phyloP scores from a whole-genome alignment of 2,888 invertebrate species.

The Rhingia campestris region DNA sequence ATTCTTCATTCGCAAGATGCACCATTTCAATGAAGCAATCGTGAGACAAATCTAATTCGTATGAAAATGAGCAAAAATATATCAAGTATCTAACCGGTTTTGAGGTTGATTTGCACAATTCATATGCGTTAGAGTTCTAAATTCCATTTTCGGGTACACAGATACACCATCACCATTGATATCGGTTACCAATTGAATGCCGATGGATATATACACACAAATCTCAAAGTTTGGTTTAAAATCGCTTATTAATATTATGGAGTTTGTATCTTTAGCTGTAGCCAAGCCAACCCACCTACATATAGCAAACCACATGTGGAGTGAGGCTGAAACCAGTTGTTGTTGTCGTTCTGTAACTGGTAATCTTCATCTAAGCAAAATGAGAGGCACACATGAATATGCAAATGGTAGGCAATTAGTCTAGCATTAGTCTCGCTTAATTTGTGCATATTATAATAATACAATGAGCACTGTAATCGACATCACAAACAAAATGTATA shows the following conservation, averaged over 20 bases:
- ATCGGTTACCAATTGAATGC: conserved; percentile 15
- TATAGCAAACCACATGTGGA: conserved; percentile 30
- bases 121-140: conserved; percentile 24
- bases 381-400: conserved; percentile 37
- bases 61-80: conserved; percentile 2
- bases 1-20: conserved; percentile 1
- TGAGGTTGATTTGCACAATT: conserved; percentile 26
- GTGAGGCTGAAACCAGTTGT: conserved; percentile 39
- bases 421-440: conserved; percentile 65
- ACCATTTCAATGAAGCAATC: conserved; percentile 10
- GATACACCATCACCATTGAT: neutral
- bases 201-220: conserved; percentile 29
- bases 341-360: conserved; percentile 27
- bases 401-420: conserved; percentile 61
- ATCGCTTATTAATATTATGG: conserved; percentile 51
- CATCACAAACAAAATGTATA: conserved; percentile 18
- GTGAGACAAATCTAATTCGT: conserved; percentile 7
- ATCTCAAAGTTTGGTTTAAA: conserved; percentile 58
- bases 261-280: too few species aligned
- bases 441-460: conserved; percentile 52
- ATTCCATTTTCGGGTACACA: conserved; percentile 11
- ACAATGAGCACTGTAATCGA: conserved; percentile 9
- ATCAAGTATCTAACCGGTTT: conserved; percentile 34
- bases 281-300: conserved; percentile 34
- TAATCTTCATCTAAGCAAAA: conserved; percentile 17